phyloP scores from a whole-genome alignment of 2,888 invertebrate genomes.

The Eupithecia tripunctaria region DNA sequence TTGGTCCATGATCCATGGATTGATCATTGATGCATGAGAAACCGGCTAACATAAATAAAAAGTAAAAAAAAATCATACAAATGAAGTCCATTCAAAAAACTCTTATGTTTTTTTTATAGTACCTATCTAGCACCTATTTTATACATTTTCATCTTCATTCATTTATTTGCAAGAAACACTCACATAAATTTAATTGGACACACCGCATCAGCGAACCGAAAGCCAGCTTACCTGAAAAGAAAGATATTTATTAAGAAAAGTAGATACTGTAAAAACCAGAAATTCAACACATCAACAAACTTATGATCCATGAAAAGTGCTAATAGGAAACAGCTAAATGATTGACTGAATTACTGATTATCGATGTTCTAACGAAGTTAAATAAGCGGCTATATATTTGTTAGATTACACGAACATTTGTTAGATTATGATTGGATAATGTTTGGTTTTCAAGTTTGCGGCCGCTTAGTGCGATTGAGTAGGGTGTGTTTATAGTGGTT shows the following conservation, averaged over 20 bases:
- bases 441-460: not conserved
- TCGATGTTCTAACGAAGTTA: not conserved
- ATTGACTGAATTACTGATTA: not conserved
- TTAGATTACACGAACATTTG: too few relatives aligned
- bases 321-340: slow-evolving; percentile 8
- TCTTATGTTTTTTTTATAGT: too few relatives aligned
- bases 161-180: not conserved
- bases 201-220: not conserved
- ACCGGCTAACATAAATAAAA: too few relatives aligned
- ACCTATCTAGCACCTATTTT: too few relatives aligned
- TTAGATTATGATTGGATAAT: not conserved
- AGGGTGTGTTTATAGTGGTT: not conserved
- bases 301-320: slow-evolving; percentile 10
- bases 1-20: too few relatives aligned
- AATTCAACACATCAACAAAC: not conserved
- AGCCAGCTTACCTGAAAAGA: slow-evolving; percentile 37
- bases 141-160: too few relatives aligned
- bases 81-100: too few relatives aligned
- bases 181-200: not conserved
- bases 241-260: slow-evolving; percentile 15
- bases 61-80: too few relatives aligned
- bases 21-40: too few relatives aligned
- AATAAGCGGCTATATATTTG: not conserved
- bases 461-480: not conserved
- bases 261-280: not conserved